These are phyloP conservation scores for Orientallactaga sibirica DNA, from an alignment of 2,797 vertebrate species.

Conservation along the genomic window DNA sequence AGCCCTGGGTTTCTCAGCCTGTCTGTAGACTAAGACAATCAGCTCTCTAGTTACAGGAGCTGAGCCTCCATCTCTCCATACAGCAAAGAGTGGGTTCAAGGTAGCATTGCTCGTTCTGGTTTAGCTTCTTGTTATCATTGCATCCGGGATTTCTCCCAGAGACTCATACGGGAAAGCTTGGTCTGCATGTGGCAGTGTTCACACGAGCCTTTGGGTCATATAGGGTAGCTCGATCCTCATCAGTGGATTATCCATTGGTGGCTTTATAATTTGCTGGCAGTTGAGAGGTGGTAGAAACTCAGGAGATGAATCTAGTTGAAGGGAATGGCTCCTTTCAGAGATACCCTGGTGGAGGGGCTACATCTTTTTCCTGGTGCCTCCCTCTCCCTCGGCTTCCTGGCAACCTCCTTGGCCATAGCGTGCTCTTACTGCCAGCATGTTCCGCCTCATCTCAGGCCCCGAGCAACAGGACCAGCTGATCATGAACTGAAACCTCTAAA, in stretches of 20 bases:
- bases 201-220: not conserved
- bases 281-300: not conserved
- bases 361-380: not conserved
- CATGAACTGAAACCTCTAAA: not conserved
- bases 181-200: not conserved
- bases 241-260: not conserved
- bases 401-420: not conserved
- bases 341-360: not conserved
- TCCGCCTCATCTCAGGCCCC: not conserved
- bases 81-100: not conserved
- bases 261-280: not conserved
- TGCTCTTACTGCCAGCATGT: accelerated
- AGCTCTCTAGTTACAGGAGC: not conserved
- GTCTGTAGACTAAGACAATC: not conserved
- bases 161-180: not conserved
- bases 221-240: not conserved
- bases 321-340: not conserved
- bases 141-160: not conserved
- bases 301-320: not conserved
- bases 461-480: not conserved
- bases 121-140: not conserved
- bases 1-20: not conserved
- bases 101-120: not conserved
- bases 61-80: not conserved
- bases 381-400: not conserved